A percentile compares a stretch with the other conserved stretches of the same genome.
These are phyloP conservation scores for Hypercompe scribonia DNA, from an alignment of 2,888 invertebrate genomes.

Conservation along the genomic window DNA sequence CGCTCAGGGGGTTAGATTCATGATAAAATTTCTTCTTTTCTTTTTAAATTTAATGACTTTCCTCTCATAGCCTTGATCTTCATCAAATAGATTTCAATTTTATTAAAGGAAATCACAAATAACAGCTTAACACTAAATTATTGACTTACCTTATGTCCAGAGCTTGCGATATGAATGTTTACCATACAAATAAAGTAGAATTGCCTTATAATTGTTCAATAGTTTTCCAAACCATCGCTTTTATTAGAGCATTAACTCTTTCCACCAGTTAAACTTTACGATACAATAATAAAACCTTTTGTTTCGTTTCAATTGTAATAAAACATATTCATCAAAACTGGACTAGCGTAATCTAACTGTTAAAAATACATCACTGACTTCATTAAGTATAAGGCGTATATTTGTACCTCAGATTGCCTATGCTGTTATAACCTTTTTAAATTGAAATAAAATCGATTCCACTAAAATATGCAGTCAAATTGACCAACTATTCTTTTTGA, in stretches of 20 bases:
- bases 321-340: background rate
- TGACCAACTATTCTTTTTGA: background rate
- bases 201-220: background rate
- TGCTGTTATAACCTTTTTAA: too few relatives aligned
- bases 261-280: conserved; percentile 2
- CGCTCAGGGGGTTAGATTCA: background rate
- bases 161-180: background rate
- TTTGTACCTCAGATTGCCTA: too few relatives aligned
- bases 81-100: too few relatives aligned
- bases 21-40: background rate
- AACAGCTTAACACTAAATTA: too few relatives aligned
- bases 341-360: too few relatives aligned
- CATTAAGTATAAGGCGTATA: too few relatives aligned
- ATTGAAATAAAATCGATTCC: too few relatives aligned
- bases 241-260: conserved; percentile 1
- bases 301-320: background rate
- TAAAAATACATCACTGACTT: too few relatives aligned
- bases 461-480: background rate
- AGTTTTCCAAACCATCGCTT: background rate
- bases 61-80: too few relatives aligned
- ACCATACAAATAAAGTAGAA: background rate
- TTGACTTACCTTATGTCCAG: background rate
- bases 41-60: background rate
- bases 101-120: too few relatives aligned
- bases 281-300: background rate